Conservation (phyloP, 1,140 invertebrate genomes). For the Dinothrombium tinctorium region DNA sequence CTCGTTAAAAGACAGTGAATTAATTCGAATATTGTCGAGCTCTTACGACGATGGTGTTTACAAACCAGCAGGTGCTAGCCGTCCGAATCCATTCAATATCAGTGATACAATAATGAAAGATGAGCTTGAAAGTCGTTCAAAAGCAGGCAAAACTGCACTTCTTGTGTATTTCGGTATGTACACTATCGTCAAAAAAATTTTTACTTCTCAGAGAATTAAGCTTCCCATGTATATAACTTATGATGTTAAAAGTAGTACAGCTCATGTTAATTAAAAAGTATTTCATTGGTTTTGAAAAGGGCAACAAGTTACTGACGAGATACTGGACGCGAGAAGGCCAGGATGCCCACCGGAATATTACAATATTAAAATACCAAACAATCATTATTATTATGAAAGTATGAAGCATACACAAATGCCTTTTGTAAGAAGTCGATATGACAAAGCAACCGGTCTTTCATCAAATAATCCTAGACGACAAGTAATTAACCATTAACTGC, state of each 20-base stretch:
- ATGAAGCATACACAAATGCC: constrained; percentile 22
- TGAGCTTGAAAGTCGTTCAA: constrained; percentile 20
- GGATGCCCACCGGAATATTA: constrained; percentile 33
- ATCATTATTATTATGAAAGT: constrained; percentile 20
- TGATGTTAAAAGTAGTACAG: too few species aligned
- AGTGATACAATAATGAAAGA: constrained; percentile 26
- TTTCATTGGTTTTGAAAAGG: background rate
- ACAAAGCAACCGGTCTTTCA: constrained; percentile 24
- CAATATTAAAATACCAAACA: constrained; percentile 27
- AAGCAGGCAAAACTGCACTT: constrained; percentile 34
- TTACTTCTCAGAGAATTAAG: too few species aligned
- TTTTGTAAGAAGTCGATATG: constrained; percentile 26
- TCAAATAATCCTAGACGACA: constrained; percentile 31
- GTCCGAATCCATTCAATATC: constrained; percentile 30
- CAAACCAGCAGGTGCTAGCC: constrained; percentile 21
- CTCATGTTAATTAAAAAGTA: background rate
- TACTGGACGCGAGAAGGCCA: constrained; percentile 31
- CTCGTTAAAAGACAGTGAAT: constrained; percentile 24
- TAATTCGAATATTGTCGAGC: constrained; percentile 31
- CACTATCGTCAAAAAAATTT: background rate
- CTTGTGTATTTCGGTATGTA: constrained; percentile 35
- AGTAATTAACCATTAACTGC: constrained; percentile 13
- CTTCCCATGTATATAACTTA: too few species aligned
- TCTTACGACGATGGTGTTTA: constrained; percentile 38
- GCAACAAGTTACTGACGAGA: constrained; percentile 37